phyloP scores from a whole-genome alignment of 2,888 invertebrate species.

The Buathra laborator region DNA sequence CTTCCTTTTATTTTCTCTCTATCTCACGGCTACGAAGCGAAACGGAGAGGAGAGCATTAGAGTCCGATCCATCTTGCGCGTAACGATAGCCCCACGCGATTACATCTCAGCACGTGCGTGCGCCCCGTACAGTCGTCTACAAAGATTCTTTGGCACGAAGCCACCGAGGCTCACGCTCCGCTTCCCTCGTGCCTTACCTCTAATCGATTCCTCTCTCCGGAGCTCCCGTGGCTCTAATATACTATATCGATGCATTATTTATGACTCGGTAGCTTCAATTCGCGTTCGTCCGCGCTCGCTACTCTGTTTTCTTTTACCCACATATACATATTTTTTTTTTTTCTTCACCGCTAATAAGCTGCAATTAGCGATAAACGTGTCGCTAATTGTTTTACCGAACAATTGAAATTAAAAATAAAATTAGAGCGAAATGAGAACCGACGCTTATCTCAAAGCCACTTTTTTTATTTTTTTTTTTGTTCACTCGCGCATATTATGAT shows the following conservation, averaged over 20 bases:
- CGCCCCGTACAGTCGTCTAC: constrained; percentile 52
- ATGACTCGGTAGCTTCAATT: constrained; percentile 19
- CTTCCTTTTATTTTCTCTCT: background rate
- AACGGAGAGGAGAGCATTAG: constrained; percentile 64
- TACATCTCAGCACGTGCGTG: constrained; percentile 72
- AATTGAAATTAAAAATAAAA: background rate
- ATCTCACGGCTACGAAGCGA: constrained; percentile 30
- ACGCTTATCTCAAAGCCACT: background rate
- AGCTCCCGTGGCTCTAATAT: background rate
- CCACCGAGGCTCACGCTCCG: constrained; percentile 40
- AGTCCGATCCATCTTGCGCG: constrained; percentile 70
- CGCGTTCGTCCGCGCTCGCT: background rate
- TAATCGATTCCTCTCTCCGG: constrained; percentile 26
- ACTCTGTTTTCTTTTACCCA: background rate
- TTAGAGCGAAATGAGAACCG: background rate
- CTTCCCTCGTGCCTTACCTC: constrained; percentile 17
- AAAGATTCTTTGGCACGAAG: constrained; percentile 55
- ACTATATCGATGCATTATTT: constrained; percentile 29
- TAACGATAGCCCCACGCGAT: constrained; percentile 70
- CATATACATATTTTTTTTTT: background rate
- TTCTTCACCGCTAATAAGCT: background rate
- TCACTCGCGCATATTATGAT: background rate
- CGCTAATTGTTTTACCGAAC: background rate
- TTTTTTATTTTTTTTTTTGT: background rate
- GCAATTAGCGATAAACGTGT: background rate